Evolutionary conservation across 2,797 vertebrate species (phyloP).

Genomic region (Philypnodon macrostomus): DNA sequence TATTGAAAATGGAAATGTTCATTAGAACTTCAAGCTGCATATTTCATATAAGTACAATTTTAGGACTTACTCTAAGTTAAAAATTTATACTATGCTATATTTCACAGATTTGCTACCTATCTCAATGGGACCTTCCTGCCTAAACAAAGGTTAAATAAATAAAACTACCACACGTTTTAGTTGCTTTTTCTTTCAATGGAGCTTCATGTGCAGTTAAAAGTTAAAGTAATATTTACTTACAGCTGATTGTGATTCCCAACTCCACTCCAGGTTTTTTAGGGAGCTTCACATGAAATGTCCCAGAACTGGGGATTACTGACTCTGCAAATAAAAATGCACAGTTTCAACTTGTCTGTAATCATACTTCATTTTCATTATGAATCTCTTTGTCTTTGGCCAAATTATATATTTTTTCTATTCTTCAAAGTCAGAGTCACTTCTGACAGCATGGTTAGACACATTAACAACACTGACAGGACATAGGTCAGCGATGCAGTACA

Average conservation of each 20-base stretch:
- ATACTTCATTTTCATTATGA: not conserved
- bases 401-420: no score
- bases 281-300: slow-evolving; percentile 97
- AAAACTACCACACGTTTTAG: no score
- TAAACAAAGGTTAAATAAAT: no score
- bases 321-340: slow-evolving; percentile 70
- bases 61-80: slow-evolving; percentile 5
- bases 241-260: slow-evolving; percentile 97
- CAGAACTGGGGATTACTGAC: slow-evolving; percentile 96
- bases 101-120: no score
- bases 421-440: slow-evolving; percentile 32
- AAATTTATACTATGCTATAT: no score
- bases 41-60: not conserved
- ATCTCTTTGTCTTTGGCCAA: no score
- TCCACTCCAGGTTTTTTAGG: slow-evolving; percentile 97
- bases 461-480: slow-evolving; percentile 19
- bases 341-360: not conserved
- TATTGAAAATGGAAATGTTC: slow-evolving; percentile 16
- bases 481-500: slow-evolving; percentile 2
- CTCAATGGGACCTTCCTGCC: no score
- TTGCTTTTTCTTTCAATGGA: no score
- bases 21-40: not conserved
- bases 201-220: not conserved
- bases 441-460: slow-evolving; percentile 22
- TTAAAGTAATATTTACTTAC: slow-evolving; percentile 74